Evolutionary conservation across 2,888 invertebrate species (phyloP).

Genomic region (Sphaeridia pumilis): DNA sequence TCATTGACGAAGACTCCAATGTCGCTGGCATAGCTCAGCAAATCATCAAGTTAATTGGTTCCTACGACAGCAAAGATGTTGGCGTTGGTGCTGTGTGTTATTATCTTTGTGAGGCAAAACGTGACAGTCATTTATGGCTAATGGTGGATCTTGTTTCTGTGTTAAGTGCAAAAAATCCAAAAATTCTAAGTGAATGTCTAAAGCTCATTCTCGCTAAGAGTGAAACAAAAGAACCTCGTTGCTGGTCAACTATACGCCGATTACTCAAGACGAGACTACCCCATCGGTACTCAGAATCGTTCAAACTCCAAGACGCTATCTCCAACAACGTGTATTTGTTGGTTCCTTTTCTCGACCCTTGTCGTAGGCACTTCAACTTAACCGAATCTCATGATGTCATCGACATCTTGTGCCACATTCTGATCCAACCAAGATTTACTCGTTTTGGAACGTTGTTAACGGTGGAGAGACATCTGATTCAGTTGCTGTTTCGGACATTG

Average conservation of each 20-base stretch:
- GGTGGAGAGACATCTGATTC: slow-evolving; percentile 25
- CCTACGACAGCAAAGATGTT: slow-evolving; percentile 25
- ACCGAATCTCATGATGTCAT: slow-evolving; percentile 25
- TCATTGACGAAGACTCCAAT: slow-evolving; percentile 25
- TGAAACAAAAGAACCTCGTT: background rate
- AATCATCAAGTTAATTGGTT: slow-evolving; percentile 25
- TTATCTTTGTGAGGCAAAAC: slow-evolving; percentile 19
- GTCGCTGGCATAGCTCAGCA: slow-evolving; percentile 23
- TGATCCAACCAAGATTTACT: slow-evolving; percentile 3
- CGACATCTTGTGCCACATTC: slow-evolving; percentile 22
- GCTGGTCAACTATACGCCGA: slow-evolving; percentile 29
- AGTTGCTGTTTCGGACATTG: slow-evolving; percentile 26
- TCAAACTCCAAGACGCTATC: slow-evolving; percentile 21
- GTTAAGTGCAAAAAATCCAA: slow-evolving; percentile 27
- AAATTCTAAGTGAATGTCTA: slow-evolving; percentile 21
- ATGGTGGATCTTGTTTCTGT: slow-evolving; percentile 22
- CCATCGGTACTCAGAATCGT: slow-evolving; percentile 12
- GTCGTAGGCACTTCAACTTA: slow-evolving; percentile 21
- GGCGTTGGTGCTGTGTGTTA: slow-evolving; percentile 28
- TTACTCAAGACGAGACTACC: slow-evolving; percentile 24
- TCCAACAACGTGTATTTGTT: slow-evolving; percentile 23
- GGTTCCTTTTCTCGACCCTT: slow-evolving; percentile 22
- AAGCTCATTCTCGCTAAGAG: slow-evolving; percentile 15
- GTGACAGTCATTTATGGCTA: slow-evolving; percentile 31
- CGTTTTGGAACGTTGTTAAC: slow-evolving; percentile 30